A percentile compares a stretch with the other conserved stretches of the same genome.
Conservation (phyloP, 2,888 invertebrate genomes). For the Dermolepida albohirtum region DNA sequence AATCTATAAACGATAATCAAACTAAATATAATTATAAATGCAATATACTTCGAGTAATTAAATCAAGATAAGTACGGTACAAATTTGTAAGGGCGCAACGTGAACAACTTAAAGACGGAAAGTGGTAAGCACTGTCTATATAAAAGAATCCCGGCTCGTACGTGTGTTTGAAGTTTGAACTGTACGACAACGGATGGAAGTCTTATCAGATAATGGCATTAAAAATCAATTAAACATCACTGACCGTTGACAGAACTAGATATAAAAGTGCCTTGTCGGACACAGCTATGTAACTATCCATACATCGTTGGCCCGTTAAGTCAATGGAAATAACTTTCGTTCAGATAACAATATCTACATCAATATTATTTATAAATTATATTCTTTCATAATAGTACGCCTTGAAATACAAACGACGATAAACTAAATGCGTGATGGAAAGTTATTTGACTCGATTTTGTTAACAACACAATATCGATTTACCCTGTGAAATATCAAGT, state of each 20-base stretch:
- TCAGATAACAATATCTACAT: constrained; percentile 24
- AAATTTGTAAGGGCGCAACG: background rate
- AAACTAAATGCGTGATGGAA: constrained; percentile 17
- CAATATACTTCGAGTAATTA: constrained; percentile 41
- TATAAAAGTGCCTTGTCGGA: constrained; percentile 34
- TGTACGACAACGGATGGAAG: constrained; percentile 15
- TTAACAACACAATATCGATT: constrained; percentile 14
- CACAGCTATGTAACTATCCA: constrained; percentile 8
- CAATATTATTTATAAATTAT: constrained; percentile 22
- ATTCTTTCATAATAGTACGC: constrained; percentile 2
- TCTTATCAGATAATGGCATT: constrained; percentile 38
- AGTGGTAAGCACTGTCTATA: constrained; percentile 6
- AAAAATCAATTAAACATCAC: constrained; percentile 38
- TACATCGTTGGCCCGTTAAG: constrained; percentile 20
- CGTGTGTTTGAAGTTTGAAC: constrained; percentile 6
- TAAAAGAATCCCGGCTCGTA: background rate
- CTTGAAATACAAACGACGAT: background rate
- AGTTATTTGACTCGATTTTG: constrained; percentile 11
- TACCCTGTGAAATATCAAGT: background rate
- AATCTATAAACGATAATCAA: constrained; percentile 40
- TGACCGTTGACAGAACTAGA: constrained; percentile 35
- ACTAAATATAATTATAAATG: constrained; percentile 38
- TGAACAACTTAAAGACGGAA: background rate
- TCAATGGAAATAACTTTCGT: constrained; percentile 32
- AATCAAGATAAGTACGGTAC: constrained; percentile 41